Evolutionary conservation across 2,888 invertebrate species (phyloP).

Genomic region (Hesperia comma): DNA sequence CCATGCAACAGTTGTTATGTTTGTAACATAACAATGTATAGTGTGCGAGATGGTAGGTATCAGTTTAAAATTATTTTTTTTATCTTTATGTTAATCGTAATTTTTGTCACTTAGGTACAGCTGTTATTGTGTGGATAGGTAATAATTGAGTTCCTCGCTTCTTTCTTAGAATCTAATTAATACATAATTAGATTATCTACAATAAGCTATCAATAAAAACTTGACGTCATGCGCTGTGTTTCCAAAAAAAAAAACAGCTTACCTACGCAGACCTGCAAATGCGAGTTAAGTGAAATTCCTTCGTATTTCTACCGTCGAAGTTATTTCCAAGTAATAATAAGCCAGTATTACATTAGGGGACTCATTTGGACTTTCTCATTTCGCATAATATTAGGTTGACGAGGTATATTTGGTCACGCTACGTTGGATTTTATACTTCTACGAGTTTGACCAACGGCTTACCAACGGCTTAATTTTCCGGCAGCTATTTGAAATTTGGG

Average conservation of each 20-base stretch:
- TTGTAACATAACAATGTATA: no score
- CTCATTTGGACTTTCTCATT: conserved; percentile 62
- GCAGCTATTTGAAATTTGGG: conserved; percentile 12
- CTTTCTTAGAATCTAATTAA: no score
- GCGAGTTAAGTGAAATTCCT: conserved; percentile 43
- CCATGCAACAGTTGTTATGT: no score
- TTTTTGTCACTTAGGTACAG: no score
- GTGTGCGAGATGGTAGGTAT: no score
- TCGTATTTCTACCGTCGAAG: conserved; percentile 49
- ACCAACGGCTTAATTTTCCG: conserved; percentile 47
- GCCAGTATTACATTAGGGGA: conserved; percentile 55
- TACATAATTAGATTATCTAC: no score
- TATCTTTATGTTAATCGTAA: no score
- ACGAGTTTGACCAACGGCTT: conserved; percentile 48
- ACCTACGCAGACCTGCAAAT: conserved; percentile 21
- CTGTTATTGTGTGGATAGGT: no score
- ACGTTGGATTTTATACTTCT: conserved; percentile 52
- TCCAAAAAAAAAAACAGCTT: conserved; percentile 14
- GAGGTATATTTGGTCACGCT: conserved; percentile 60
- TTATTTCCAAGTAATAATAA: conserved; percentile 57
- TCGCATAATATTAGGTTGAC: conserved; percentile 62
- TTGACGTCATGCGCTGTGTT: neutral
- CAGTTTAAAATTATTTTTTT: no score
- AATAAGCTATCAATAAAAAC: no score
- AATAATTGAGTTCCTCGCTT: no score